phyloP scores from a whole-genome alignment of 2,113 vertebrate genomes.

The Hydrochoerus hydrochaeris region DNA sequence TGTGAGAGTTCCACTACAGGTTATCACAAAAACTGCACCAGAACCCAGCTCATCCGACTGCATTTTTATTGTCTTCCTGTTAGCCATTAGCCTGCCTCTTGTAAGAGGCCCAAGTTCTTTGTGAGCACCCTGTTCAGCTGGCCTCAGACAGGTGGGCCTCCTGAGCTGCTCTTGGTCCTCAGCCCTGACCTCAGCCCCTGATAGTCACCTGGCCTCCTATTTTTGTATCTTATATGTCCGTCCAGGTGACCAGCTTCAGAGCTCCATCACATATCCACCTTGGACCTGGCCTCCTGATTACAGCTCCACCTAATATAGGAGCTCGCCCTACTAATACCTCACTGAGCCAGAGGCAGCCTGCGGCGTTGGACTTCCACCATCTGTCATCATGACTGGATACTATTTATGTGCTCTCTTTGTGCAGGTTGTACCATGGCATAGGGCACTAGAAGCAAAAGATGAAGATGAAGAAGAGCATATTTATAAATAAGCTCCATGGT shows the following conservation, averaged over 20 bases:
- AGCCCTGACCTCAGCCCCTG: background rate
- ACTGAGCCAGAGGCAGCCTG: background rate
- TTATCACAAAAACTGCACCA: background rate
- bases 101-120: background rate
- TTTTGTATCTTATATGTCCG: background rate
- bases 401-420: background rate
- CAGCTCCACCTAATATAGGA: background rate
- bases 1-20: background rate
- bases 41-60: background rate
- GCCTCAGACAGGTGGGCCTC: constrained; percentile 24
- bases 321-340: background rate
- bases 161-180: constrained; percentile 28
- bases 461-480: background rate
- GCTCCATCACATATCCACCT: background rate
- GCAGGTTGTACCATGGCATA: background rate
- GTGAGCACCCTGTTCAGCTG: background rate
- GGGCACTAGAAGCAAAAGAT: background rate
- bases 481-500: background rate
- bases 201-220: constrained; percentile 8
- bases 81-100: background rate
- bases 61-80: too few species aligned
- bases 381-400: background rate
- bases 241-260: background rate
- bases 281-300: background rate
- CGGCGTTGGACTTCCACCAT: background rate